Evolutionary conservation across 2,113 vertebrate genomes (phyloP).

Genomic region (Asarcornis scutulata): DNA sequence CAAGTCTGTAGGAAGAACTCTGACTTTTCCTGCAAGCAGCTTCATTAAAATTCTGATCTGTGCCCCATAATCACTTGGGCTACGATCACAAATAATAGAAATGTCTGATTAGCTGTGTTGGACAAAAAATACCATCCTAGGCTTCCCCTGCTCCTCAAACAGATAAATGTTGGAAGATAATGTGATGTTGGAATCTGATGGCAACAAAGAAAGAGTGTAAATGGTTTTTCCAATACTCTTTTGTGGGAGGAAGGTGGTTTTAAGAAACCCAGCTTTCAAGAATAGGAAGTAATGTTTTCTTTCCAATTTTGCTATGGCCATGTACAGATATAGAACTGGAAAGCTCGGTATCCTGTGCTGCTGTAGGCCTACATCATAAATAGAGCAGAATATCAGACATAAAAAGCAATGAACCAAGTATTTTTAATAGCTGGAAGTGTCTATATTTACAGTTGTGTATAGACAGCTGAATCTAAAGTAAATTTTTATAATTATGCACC

Average conservation of each 20-base stretch:
- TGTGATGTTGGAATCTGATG: background rate
- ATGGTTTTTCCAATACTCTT: background rate
- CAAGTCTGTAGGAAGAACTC: background rate
- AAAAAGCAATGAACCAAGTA: background rate
- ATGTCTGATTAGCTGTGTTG: background rate
- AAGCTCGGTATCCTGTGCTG: conserved; percentile 6
- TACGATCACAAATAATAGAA: background rate
- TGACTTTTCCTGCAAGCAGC: background rate
- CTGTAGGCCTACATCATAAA: background rate
- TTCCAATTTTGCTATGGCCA: background rate
- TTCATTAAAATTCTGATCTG: background rate
- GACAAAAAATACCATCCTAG: background rate
- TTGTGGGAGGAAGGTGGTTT: background rate
- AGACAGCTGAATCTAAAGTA: conserved; percentile 19
- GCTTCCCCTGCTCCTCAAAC: background rate
- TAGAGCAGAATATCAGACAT: background rate
- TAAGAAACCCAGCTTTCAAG: conserved; percentile 16
- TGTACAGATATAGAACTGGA: background rate
- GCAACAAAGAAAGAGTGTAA: background rate
- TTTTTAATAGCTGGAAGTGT: background rate
- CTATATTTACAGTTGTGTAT: background rate
- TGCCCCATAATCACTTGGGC: background rate
- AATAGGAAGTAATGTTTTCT: conserved; percentile 21
- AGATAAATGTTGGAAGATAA: background rate
- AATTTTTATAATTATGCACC: conserved; percentile 29